Percentiles rank a stretch among this genome's conserved stretches.
Evolutionary conservation across 2,113 vertebrate genomes (phyloP).

Genomic region (Cyprinodon tularosa): DNA sequence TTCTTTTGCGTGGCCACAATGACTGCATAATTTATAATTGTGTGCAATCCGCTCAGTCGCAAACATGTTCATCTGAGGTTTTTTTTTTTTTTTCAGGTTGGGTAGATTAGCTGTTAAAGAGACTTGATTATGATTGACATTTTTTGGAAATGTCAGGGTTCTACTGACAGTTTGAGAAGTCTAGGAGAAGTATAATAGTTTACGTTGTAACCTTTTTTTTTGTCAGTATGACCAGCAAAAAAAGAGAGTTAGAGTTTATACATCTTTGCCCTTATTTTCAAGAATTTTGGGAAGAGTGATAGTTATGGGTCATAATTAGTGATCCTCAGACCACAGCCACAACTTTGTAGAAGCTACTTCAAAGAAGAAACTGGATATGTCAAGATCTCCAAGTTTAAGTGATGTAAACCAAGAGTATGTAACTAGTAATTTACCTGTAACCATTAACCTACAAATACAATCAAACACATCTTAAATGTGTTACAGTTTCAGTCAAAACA

Average conservation of each 20-base stretch:
- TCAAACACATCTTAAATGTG: too few species aligned
- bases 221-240: background rate
- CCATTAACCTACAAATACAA: too few species aligned
- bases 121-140: constrained; percentile 7
- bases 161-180: background rate
- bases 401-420: background rate
- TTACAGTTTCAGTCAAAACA: too few species aligned
- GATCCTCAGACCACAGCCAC: background rate
- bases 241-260: background rate
- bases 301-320: background rate
- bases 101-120: constrained; percentile 18
- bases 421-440: background rate
- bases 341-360: background rate
- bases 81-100: constrained; percentile 51
- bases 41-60: constrained; percentile 66
- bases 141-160: background rate
- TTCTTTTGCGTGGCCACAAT: constrained; percentile 97
- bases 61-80: constrained; percentile 59
- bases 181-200: background rate
- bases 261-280: background rate
- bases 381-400: background rate
- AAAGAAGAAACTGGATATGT: background rate
- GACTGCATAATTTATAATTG: constrained; percentile 98
- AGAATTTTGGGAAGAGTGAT: background rate
- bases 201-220: background rate